phyloP scores from a whole-genome alignment of 2,113 vertebrate species.

The Delphinus delphis region DNA sequence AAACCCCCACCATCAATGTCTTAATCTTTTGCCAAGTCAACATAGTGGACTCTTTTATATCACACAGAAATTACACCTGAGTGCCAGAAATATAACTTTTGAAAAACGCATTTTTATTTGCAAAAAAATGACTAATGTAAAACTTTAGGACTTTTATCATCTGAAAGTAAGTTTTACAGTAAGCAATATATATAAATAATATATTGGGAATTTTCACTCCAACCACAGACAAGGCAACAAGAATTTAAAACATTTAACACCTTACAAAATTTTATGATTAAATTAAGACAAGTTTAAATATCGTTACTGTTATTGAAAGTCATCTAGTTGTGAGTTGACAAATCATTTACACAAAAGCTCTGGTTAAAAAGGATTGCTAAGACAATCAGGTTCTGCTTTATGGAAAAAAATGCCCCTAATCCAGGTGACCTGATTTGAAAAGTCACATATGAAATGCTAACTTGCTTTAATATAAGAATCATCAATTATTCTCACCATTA shows the following conservation, averaged over 20 bases:
- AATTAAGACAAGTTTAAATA: not conserved
- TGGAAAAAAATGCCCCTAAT: not conserved
- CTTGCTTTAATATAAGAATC: not conserved
- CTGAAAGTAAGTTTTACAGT: slow-evolving; percentile 42
- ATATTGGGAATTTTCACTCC: not conserved
- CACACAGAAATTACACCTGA: not conserved
- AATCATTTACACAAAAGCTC: not conserved
- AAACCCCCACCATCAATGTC: not conserved
- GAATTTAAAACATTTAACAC: not conserved
- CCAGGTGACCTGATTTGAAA: not conserved
- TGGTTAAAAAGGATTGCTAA: too few relatives aligned
- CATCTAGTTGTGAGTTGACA: not conserved
- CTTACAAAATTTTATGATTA: slow-evolving; percentile 1
- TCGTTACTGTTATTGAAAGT: not conserved
- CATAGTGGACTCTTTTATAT: not conserved
- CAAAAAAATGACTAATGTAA: not conserved
- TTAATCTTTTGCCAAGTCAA: not conserved
- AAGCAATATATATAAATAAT: not conserved
- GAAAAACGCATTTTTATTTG: slow-evolving; percentile 25
- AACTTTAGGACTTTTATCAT: not conserved
- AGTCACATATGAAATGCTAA: not conserved
- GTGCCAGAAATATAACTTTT: not conserved
- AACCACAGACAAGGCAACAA: not conserved
- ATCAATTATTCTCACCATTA: not conserved
- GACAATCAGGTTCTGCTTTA: too few relatives aligned